A percentile compares a stretch with the other conserved stretches of the same genome.
These are phyloP conservation scores for Drosophila yakuba DNA, from an alignment of 1,140 invertebrate species.

Conservation along the genomic window DNA sequence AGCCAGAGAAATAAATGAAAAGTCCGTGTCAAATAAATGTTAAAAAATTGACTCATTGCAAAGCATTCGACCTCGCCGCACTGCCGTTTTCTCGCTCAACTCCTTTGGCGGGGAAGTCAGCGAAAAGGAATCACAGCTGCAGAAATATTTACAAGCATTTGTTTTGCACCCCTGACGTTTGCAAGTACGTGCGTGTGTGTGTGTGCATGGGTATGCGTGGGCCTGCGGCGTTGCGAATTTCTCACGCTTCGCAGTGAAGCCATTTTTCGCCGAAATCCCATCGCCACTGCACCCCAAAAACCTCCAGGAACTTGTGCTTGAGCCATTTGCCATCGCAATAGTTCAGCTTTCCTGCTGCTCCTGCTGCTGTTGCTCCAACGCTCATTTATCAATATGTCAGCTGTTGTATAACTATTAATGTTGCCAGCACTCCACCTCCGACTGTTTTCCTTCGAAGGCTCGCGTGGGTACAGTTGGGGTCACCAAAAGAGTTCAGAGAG, in stretches of 20 bases:
- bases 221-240: slow-evolving; percentile 47
- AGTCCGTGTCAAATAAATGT: slow-evolving; percentile 82
- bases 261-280: slow-evolving; percentile 65
- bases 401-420: slow-evolving; percentile 83
- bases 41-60: slow-evolving; percentile 83
- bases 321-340: slow-evolving; percentile 74
- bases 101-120: slow-evolving; percentile 14
- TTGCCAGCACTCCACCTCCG: slow-evolving; percentile 21
- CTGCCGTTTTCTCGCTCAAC: neutral
- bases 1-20: slow-evolving; percentile 76
- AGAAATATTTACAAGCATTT: slow-evolving; percentile 79
- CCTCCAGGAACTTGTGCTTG: slow-evolving; percentile 23
- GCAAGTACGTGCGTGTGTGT: slow-evolving; percentile 10
- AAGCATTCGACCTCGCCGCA: slow-evolving; percentile 25
- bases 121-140: slow-evolving; percentile 74
- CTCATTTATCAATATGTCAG: slow-evolving; percentile 83
- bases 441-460: slow-evolving; percentile 8
- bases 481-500: neutral
- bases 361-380: slow-evolving; percentile 26
- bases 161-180: slow-evolving; percentile 55
- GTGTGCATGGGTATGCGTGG: neutral
- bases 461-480: slow-evolving; percentile 19
- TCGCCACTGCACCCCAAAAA: neutral
- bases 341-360: slow-evolving; percentile 48
- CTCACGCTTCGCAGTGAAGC: slow-evolving; percentile 74